Percentiles rank a stretch among this genome's conserved stretches.
These are phyloP conservation scores for Scaptomyza tumidula DNA, from an alignment of 2,888 invertebrate genomes.

Conservation along the genomic window DNA sequence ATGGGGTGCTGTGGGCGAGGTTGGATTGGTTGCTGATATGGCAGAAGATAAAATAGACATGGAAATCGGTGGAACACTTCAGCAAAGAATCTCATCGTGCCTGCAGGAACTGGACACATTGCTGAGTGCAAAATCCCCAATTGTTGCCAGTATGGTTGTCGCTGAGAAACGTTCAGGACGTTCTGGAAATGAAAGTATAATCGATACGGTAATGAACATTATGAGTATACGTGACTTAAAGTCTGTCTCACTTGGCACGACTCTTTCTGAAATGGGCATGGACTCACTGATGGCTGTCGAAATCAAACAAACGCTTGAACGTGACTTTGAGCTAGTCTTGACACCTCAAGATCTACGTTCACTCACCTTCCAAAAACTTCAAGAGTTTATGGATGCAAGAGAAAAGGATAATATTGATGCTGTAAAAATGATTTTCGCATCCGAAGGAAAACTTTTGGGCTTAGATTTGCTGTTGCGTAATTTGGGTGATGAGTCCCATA, in stretches of 20 bases:
- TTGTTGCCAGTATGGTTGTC: slow-evolving; percentile 93
- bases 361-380: slow-evolving; percentile 88
- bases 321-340: slow-evolving; percentile 94
- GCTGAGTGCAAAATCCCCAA: slow-evolving; percentile 88
- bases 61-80: slow-evolving; percentile 92
- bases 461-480: slow-evolving; percentile 87
- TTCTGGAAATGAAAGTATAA: slow-evolving; percentile 87
- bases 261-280: slow-evolving; percentile 96
- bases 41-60: slow-evolving; percentile 89
- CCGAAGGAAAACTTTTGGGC: slow-evolving; percentile 83
- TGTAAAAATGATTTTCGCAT: slow-evolving; percentile 80
- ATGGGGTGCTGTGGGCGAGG: slow-evolving; percentile 97
- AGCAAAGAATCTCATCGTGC: slow-evolving; percentile 94
- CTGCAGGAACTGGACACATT: slow-evolving; percentile 90
- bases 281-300: slow-evolving; percentile 99
- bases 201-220: slow-evolving; percentile 90
- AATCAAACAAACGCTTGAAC: slow-evolving; percentile 95
- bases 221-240: slow-evolving; percentile 89
- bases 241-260: slow-evolving; percentile 88
- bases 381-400: slow-evolving; percentile 79
- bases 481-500: slow-evolving; percentile 87
- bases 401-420: slow-evolving; percentile 72
- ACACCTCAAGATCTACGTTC: slow-evolving; percentile 93
- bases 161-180: slow-evolving; percentile 91
- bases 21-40: slow-evolving; percentile 92